phyloP scores from a whole-genome alignment of 2,113 vertebrate species.

The Trochalopteron elliotii region DNA sequence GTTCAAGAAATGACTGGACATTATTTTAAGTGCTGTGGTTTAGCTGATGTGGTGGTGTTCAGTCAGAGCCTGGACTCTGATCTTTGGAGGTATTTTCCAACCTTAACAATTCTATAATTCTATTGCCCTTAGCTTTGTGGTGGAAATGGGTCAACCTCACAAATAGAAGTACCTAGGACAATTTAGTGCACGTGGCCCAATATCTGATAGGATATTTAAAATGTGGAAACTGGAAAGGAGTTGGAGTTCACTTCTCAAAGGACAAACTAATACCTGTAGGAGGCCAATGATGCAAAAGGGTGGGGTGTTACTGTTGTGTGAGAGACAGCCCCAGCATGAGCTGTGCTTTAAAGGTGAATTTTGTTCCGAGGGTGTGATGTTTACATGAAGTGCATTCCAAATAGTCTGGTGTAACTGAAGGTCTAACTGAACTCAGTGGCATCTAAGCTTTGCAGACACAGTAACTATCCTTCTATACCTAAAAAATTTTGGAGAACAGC shows the following conservation, averaged over 20 bases:
- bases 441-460: not conserved
- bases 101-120: not conserved
- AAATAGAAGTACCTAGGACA: not conserved
- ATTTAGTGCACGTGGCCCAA: not conserved
- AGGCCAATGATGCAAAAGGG: not conserved
- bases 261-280: not conserved
- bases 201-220: not conserved
- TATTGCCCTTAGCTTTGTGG: not conserved
- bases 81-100: not conserved
- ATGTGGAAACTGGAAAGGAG: not conserved
- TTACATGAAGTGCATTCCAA: not conserved
- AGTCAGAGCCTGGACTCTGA: not conserved
- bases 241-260: not conserved
- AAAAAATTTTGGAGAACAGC: not conserved
- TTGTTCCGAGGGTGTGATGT: not conserved
- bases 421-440: not conserved
- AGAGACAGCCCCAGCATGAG: not conserved
- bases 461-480: not conserved
- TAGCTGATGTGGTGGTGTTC: not conserved
- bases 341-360: not conserved
- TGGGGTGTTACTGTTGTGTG: not conserved
- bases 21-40: not conserved
- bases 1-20: not conserved
- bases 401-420: not conserved
- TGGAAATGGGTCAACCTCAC: not conserved